These are phyloP conservation scores for Harpagoxenus sublaevis DNA, from an alignment of 2,888 invertebrate species.

Conservation along the genomic window DNA sequence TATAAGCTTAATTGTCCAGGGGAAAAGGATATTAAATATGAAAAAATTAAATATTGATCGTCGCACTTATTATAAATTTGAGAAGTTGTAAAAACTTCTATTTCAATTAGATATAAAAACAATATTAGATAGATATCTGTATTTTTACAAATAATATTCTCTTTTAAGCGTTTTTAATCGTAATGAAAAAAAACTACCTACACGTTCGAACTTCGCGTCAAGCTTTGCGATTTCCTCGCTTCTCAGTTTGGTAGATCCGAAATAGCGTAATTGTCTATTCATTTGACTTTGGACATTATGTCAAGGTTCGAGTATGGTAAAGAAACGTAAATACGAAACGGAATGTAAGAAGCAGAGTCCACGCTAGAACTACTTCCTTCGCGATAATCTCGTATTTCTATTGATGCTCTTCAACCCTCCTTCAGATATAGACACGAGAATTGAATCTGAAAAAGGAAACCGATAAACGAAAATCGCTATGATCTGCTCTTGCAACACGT, in stretches of 20 bases:
- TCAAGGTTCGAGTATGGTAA: constrained; percentile 18
- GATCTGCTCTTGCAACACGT: constrained; percentile 71
- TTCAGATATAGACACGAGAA: constrained; percentile 6
- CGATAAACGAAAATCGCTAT: neutral
- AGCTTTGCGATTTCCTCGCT: neutral
- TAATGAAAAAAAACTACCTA: neutral
- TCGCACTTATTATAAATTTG: neutral
- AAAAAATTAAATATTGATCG: neutral
- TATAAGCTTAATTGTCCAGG: neutral
- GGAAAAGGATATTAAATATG: neutral
- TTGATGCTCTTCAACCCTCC: neutral
- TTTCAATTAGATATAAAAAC: neutral
- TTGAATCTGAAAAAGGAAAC: constrained; percentile 6
- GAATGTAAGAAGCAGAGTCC: constrained; percentile 40
- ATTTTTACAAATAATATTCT: neutral
- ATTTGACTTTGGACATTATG: neutral
- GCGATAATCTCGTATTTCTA: constrained; percentile 24
- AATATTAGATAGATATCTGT: neutral
- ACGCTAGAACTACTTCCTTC: constrained; percentile 25
- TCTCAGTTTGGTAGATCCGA: neutral
- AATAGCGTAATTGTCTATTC: neutral
- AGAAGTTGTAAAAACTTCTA: neutral
- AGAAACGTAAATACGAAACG: constrained; percentile 34
- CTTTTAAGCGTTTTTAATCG: neutral
- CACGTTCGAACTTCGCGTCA: neutral